Evolutionary conservation across 2,888 invertebrate genomes (phyloP).

Genomic region (Melanargia galathea): DNA sequence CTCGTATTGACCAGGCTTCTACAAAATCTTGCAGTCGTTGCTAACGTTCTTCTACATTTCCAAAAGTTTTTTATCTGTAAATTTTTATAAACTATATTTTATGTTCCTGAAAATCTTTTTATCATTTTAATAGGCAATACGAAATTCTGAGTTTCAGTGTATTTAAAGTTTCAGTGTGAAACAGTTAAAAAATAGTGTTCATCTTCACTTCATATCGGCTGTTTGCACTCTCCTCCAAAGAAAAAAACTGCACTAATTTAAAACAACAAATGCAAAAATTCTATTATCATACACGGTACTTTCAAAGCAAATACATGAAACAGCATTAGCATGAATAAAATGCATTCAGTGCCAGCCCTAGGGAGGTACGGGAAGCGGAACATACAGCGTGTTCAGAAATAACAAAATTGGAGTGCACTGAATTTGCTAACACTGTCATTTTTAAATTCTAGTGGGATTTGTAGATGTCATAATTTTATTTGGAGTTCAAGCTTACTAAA

Average conservation of each 20-base stretch:
- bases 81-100: no score
- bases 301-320: constrained; percentile 49
- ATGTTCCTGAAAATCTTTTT: no score
- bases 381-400: constrained; percentile 45
- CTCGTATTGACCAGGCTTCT: no score
- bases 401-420: constrained; percentile 36
- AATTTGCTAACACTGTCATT: constrained; percentile 39
- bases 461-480: constrained; percentile 17
- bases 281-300: constrained; percentile 43
- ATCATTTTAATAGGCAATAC: no score
- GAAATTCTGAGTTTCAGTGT: no score
- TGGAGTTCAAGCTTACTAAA: background rate
- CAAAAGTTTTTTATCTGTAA: no score
- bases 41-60: no score
- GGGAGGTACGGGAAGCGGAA: constrained; percentile 45
- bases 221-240: background rate
- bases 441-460: constrained; percentile 27
- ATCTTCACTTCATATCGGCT: constrained; percentile 1
- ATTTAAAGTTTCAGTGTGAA: background rate
- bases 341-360: constrained; percentile 51
- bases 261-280: constrained; percentile 40
- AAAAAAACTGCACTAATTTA: constrained; percentile 30
- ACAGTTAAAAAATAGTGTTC: background rate
- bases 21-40: no score
- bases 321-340: constrained; percentile 57